phyloP scores from a whole-genome alignment of 2,113 vertebrate species.

The Martes martes region DNA sequence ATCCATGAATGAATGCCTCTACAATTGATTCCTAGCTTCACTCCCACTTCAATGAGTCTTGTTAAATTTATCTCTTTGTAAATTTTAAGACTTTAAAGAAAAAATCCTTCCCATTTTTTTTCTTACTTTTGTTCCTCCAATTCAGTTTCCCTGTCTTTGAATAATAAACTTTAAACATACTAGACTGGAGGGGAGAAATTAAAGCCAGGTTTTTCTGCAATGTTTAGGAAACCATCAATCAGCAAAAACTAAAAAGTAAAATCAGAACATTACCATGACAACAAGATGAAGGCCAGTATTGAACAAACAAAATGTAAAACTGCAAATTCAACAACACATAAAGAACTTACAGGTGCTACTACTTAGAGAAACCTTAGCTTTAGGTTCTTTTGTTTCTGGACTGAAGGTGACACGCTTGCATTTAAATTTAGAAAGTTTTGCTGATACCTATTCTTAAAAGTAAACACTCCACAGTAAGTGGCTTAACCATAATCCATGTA shows the following conservation, averaged over 20 bases:
- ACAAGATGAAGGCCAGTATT: neutral
- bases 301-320: slow-evolving; percentile 10
- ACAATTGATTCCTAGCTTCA: neutral
- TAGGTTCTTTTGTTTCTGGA: slow-evolving; percentile 44
- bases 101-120: neutral
- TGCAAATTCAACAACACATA: neutral
- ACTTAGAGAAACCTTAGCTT: slow-evolving; percentile 10
- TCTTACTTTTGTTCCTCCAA: neutral
- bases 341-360: slow-evolving; percentile 53
- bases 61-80: neutral
- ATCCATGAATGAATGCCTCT: neutral
- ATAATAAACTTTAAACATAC: neutral
- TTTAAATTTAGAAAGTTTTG: slow-evolving; percentile 52
- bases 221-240: neutral
- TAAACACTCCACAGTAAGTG: slow-evolving; percentile 57
- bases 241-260: neutral
- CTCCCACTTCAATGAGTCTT: neutral
- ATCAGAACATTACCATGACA: neutral
- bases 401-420: slow-evolving; percentile 48
- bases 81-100: neutral
- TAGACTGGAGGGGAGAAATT: neutral
- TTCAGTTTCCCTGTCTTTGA: neutral
- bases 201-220: neutral
- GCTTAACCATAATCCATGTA: neutral
- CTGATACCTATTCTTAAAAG: slow-evolving; percentile 23